Conservation (phyloP, 2,113 vertebrate species). For the Uropsilus gracilis region DNA sequence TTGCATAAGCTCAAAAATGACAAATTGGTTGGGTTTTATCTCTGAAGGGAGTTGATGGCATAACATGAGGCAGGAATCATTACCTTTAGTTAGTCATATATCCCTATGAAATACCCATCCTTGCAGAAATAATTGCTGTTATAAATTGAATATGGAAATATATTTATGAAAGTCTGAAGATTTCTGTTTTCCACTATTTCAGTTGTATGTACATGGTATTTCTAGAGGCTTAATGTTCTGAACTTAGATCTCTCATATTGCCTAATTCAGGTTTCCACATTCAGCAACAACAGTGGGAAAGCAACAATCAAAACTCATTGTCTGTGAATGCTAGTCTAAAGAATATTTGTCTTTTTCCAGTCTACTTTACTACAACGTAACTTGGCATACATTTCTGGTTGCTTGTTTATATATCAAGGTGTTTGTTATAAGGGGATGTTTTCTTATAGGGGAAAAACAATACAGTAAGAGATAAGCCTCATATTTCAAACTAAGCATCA, state of each 20-base stretch:
- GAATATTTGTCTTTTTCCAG: constrained; percentile 6
- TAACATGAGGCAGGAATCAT: constrained; percentile 59
- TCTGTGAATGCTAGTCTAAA: constrained; percentile 44
- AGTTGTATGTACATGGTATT: constrained; percentile 27
- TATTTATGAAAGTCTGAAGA: constrained; percentile 57
- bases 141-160: constrained; percentile 69
- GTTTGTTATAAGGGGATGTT: background rate
- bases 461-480: background rate
- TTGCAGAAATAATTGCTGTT: constrained; percentile 47
- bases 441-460: background rate
- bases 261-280: constrained; percentile 48
- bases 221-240: constrained; percentile 49
- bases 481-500: background rate
- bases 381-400: background rate
- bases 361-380: background rate
- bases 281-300: constrained; percentile 6
- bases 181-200: constrained; percentile 66
- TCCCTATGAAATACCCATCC: constrained; percentile 54
- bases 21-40: constrained; percentile 60
- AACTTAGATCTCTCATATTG: constrained; percentile 26
- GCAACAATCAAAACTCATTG: constrained; percentile 54
- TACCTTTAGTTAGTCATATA: constrained; percentile 57
- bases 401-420: background rate
- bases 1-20: constrained; percentile 46
- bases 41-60: constrained; percentile 52